Base-by-base conservation (phyloP, 1,140 invertebrate species). In the Hylaeus volcanicus region DNA sequence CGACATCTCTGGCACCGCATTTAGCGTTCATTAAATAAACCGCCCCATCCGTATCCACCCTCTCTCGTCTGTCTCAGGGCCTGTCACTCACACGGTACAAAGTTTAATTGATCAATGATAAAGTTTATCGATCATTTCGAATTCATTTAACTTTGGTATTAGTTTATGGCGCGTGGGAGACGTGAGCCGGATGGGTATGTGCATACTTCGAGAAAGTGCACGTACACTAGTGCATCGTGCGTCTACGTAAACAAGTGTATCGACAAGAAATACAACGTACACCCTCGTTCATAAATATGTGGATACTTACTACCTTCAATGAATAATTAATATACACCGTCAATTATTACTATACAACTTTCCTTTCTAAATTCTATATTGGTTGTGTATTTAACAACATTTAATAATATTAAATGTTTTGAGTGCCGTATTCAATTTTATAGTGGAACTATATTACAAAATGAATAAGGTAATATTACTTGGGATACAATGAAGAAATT, bases 41-140 rank as follows among this genome's bases (percentile, higher is more conserved):
- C 88, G 89, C 88, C 90, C 90, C 88, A 81, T 88, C 82, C 86
- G 60, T 77, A 71, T 81, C 63, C 78, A 76, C 81, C 73, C 86
- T 77, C 86, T 75, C 69, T 72, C 83, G 86, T 82, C 82, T 86
- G 87, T 90, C 89, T 89, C 89, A 79, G 87, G 87, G 74, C 86
- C 86, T 90, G 93, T 93, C 93, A 93, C 92, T 93, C 92, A 93
- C 92, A 93, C 92, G 92, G 90, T 90, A 89, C 90, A 92, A 93
- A 93, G 90, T 93, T 93, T 93, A 93, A 93, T 93, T 93, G 93
- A 93, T 93, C 93, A 93, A 93, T 93, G 92, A 93, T 93, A 93
- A 93, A 93, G 86, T 93, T 93, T 93, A 93, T 93, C 92, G 91
- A 93, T 93, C 93, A 93, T 93, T 93, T 93, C 91, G 89, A 93